A percentile compares a stretch with the other conserved stretches of the same genome.
Evolutionary conservation across 2,113 vertebrate genomes (phyloP).

Genomic region (Ctenomys sociabilis): DNA sequence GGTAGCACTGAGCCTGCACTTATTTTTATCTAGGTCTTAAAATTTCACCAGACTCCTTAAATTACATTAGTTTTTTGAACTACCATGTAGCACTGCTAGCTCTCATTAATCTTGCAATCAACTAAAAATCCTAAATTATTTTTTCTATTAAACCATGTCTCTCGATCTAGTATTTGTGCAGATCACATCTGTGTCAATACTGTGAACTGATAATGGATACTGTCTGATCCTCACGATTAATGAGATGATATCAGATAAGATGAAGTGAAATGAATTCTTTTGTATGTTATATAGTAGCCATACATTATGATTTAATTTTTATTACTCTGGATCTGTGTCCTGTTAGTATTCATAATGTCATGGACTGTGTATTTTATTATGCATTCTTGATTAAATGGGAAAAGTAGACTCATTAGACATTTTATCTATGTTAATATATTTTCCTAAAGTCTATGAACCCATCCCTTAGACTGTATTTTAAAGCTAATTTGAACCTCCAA

Average conservation of each 20-base stretch:
- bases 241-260: conserved; percentile 42
- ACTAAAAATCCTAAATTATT: conserved; percentile 4
- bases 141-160: conserved; percentile 31
- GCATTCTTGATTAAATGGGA: neutral
- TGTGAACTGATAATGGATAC: conserved; percentile 23
- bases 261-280: conserved; percentile 37
- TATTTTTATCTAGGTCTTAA: conserved; percentile 23
- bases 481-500: conserved; percentile 44
- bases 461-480: conserved; percentile 21
- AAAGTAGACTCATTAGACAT: conserved; percentile 25
- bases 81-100: neutral
- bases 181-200: conserved; percentile 6
- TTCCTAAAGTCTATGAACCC: conserved; percentile 49
- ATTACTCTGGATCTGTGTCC: conserved; percentile 1
- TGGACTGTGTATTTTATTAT: conserved; percentile 30
- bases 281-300: neutral
- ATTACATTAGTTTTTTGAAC: conserved; percentile 7
- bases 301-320: conserved; percentile 47
- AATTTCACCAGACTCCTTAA: neutral
- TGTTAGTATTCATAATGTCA: conserved; percentile 34
- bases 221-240: conserved; percentile 6
- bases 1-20: neutral
- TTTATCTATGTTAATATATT: conserved; percentile 49
- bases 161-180: conserved; percentile 16
- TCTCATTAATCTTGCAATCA: neutral